Evolutionary conservation across 2,888 invertebrate species (phyloP).

Genomic region (Drosophila sordidula): DNA sequence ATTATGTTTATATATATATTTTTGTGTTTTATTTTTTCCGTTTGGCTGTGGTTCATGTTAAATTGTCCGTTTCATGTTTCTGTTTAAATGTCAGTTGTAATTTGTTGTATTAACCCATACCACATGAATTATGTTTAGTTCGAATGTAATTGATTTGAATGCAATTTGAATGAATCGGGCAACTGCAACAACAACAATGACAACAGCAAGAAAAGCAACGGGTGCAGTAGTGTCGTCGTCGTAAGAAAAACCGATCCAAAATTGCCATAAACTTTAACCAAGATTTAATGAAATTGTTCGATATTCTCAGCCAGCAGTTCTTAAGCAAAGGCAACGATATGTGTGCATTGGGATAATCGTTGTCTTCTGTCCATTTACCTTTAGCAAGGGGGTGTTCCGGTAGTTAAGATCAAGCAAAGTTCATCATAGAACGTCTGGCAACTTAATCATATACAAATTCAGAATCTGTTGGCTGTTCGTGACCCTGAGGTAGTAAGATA

Average conservation of each 20-base stretch:
- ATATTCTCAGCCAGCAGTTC: slow-evolving; percentile 41
- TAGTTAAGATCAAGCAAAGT: slow-evolving; percentile 17
- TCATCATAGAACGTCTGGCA: not conserved
- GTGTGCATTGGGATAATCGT: slow-evolving; percentile 6
- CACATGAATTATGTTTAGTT: slow-evolving; percentile 80
- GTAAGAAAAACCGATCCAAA: slow-evolving; percentile 49
- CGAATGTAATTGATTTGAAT: slow-evolving; percentile 80
- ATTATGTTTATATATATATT: slow-evolving; percentile 18
- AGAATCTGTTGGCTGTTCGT: not conserved
- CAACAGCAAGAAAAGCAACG: slow-evolving; percentile 38
- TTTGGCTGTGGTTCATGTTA: slow-evolving; percentile 67
- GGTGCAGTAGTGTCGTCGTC: slow-evolving; percentile 61
- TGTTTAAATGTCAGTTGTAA: slow-evolving; percentile 80
- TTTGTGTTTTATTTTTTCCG: slow-evolving; percentile 37
- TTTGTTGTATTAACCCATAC: slow-evolving; percentile 79
- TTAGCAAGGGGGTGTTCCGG: slow-evolving; percentile 1
- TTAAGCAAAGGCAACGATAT: slow-evolving; percentile 5
- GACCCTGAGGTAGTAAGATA: not conserved
- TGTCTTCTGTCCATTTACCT: slow-evolving; percentile 1
- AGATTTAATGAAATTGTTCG: slow-evolving; percentile 67
- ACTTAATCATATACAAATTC: not conserved
- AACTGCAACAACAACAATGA: slow-evolving; percentile 36
- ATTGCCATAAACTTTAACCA: slow-evolving; percentile 67
- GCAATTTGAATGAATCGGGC: slow-evolving; percentile 73
- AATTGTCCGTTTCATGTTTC: slow-evolving; percentile 80